phyloP scores from a whole-genome alignment of 2,797 vertebrate genomes.

The Falco naumanni region DNA sequence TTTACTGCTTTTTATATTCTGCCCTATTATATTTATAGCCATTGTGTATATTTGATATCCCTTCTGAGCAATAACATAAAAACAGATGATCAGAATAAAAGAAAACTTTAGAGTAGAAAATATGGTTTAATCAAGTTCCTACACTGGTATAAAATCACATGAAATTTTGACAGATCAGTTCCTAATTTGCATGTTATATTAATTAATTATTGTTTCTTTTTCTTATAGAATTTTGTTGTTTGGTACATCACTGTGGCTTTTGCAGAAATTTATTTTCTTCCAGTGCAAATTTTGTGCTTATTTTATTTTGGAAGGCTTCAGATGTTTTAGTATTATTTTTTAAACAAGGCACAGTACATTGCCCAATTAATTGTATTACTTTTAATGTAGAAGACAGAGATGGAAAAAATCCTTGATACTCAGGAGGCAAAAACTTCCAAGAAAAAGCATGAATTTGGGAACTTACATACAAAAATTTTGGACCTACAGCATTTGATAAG shows the following conservation, averaged over 20 bases:
- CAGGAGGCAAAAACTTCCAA: not conserved
- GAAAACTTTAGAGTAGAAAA: not conserved
- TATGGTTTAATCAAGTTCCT: not conserved
- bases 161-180: not conserved
- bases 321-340: not conserved
- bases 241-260: not conserved
- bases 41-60: not conserved
- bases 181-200: not conserved
- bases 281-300: not conserved
- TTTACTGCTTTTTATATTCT: not conserved
- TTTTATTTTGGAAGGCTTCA: not conserved
- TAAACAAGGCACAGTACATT: not conserved
- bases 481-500: constrained; percentile 9
- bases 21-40: not conserved
- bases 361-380: constrained; percentile 22
- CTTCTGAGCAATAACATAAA: not conserved
- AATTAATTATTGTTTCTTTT: not conserved
- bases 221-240: not conserved
- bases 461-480: not conserved
- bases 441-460: constrained; percentile 48
- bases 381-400: constrained; percentile 30
- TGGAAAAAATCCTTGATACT: not conserved
- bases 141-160: not conserved
- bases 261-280: not conserved
- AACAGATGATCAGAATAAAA: not conserved